Evolutionary conservation across 2,888 invertebrate species (phyloP).

Genomic region (Ametastegia equiseti): DNA sequence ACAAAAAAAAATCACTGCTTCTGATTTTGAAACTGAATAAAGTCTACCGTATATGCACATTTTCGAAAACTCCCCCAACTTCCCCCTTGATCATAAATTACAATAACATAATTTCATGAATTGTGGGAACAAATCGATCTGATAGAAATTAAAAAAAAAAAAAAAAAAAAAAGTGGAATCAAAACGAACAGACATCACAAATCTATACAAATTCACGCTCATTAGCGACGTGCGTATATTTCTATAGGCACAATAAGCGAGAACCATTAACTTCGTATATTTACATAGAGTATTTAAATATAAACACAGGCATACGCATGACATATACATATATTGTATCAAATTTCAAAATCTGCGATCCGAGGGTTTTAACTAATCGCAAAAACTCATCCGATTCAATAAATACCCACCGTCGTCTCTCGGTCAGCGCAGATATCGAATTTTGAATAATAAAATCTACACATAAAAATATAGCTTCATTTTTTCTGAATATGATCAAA

Average conservation of each 20-base stretch:
- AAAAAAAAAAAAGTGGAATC: no score
- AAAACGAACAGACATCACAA: no score
- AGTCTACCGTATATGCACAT: neutral
- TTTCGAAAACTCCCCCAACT: neutral
- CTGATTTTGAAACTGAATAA: neutral
- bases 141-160: no score
- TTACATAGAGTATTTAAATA: no score
- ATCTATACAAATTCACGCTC: no score
- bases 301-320: no score
- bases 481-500: no score
- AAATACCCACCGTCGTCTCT: neutral
- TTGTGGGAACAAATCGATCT: no score
- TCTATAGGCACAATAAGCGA: no score
- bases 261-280: no score
- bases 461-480: constrained; percentile 6
- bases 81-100: neutral
- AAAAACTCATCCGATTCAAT: neutral
- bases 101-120: no score
- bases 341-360: neutral
- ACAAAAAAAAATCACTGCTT: neutral
- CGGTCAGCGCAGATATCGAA: neutral
- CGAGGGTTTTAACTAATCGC: neutral
- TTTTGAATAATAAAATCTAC: neutral
- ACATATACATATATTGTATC: neutral
- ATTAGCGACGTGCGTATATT: no score